Percentiles rank a stretch among this genome's conserved stretches.
Conservation (phyloP, 2,888 invertebrate genomes). For the Entomobrya multifasciata region DNA sequence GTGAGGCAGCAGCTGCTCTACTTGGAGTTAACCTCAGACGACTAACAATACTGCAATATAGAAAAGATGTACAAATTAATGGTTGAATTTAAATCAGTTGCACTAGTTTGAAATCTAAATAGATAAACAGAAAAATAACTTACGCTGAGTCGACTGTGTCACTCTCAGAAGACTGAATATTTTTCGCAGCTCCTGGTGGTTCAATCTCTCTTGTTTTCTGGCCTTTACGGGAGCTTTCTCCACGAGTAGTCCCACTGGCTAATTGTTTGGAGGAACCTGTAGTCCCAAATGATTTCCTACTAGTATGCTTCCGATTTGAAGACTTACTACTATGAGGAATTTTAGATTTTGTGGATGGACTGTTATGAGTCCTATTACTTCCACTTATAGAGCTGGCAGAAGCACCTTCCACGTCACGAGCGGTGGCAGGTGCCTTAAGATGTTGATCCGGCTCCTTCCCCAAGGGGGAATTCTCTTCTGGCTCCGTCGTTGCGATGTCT, state of each 20-base stretch:
- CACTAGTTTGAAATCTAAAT: background rate
- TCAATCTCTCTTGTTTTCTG: constrained; percentile 19
- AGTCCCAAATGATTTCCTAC: constrained; percentile 29
- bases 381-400: constrained; percentile 59
- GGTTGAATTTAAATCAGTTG: too few species aligned
- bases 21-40: constrained; percentile 78
- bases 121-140: constrained; percentile 19
- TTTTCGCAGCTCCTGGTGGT: background rate
- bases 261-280: constrained; percentile 19
- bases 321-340: constrained; percentile 57
- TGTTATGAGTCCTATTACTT: constrained; percentile 58
- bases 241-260: constrained; percentile 29
- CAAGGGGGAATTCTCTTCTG: constrained; percentile 73
- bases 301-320: constrained; percentile 42
- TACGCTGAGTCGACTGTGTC: constrained; percentile 69
- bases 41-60: constrained; percentile 50
- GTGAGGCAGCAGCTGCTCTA: constrained; percentile 79
- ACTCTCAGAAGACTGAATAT: constrained; percentile 27
- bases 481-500: constrained; percentile 77
- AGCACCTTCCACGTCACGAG: constrained; percentile 60
- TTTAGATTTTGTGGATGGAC: constrained; percentile 56
- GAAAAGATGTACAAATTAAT: background rate
- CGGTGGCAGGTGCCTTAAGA: constrained; percentile 58
- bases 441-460: constrained; percentile 71
- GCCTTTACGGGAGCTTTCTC: constrained; percentile 40